These are phyloP conservation scores for Sapayoa aenigma DNA, from an alignment of 2,113 vertebrate species.

Conservation along the genomic window DNA sequence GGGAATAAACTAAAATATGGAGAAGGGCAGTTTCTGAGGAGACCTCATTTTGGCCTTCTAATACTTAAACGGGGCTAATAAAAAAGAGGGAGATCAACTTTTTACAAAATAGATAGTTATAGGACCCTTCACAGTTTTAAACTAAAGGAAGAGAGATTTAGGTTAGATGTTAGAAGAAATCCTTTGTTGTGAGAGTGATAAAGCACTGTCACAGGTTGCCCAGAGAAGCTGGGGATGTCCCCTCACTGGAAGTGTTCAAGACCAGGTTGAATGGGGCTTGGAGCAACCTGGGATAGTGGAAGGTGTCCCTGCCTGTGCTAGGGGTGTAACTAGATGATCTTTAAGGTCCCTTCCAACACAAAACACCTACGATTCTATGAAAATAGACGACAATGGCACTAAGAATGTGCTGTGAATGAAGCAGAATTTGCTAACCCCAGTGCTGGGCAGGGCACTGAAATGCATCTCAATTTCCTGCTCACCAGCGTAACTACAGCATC, in stretches of 20 bases:
- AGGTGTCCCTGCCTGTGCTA: background rate
- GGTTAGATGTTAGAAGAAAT: background rate
- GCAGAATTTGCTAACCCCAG: background rate
- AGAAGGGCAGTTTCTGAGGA: background rate
- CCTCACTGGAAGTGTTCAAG: background rate
- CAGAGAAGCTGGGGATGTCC: background rate
- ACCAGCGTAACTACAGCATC: background rate
- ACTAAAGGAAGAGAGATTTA: background rate
- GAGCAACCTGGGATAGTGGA: background rate
- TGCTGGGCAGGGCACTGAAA: background rate
- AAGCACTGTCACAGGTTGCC: background rate
- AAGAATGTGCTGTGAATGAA: background rate
- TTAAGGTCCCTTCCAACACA: background rate
- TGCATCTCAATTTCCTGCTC: background rate
- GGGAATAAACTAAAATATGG: background rate
- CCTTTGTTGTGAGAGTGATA: background rate
- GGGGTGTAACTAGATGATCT: background rate
- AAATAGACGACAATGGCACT: background rate
- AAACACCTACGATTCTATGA: background rate
- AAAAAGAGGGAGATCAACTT: background rate
- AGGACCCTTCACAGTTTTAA: background rate
- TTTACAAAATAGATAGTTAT: background rate
- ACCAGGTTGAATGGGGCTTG: background rate
- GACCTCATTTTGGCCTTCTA: background rate
- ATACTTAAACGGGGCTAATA: background rate